Evolutionary conservation across 2,797 vertebrate species (phyloP).

Genomic region (Sebastes steindachneri): DNA sequence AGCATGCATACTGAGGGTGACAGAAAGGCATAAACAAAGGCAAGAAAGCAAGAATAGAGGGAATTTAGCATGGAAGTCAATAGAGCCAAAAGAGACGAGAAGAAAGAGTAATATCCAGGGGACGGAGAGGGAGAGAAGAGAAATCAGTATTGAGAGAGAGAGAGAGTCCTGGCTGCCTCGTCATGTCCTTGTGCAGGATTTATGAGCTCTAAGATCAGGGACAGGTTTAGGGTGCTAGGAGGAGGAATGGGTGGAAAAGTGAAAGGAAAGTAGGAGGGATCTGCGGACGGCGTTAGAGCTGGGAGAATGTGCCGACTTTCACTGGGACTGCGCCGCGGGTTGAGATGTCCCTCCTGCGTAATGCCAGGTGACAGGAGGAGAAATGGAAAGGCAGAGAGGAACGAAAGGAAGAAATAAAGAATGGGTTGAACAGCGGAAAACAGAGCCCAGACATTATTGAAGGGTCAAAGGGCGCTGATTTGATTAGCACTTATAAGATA

Average conservation of each 20-base stretch:
- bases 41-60: constrained; percentile 19
- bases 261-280: constrained; percentile 43
- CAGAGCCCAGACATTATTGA: constrained; percentile 43
- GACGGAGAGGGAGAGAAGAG: constrained; percentile 37
- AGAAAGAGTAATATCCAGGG: constrained; percentile 54
- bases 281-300: constrained; percentile 3
- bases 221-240: constrained; percentile 65
- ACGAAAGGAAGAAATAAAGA: constrained; percentile 15
- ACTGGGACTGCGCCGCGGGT: constrained; percentile 36
- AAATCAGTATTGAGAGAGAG: constrained; percentile 64
- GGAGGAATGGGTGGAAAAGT: constrained; percentile 56
- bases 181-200: constrained; percentile 80
- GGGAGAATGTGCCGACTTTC: constrained; percentile 32
- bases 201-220: constrained; percentile 78
- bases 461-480: constrained; percentile 65
- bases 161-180: constrained; percentile 61
- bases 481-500: constrained; percentile 61
- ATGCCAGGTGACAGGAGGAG: constrained; percentile 68
- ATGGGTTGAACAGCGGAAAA: constrained; percentile 39
- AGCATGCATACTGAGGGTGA: constrained; percentile 24
- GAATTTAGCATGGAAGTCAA: constrained; percentile 42
- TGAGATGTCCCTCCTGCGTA: constrained; percentile 58
- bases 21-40: constrained; percentile 39
- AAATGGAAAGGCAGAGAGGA: constrained; percentile 48
- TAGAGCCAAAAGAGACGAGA: constrained; percentile 22